Evolutionary conservation across 2,113 vertebrate species (phyloP).

Genomic region (Triplophysa rosa): DNA sequence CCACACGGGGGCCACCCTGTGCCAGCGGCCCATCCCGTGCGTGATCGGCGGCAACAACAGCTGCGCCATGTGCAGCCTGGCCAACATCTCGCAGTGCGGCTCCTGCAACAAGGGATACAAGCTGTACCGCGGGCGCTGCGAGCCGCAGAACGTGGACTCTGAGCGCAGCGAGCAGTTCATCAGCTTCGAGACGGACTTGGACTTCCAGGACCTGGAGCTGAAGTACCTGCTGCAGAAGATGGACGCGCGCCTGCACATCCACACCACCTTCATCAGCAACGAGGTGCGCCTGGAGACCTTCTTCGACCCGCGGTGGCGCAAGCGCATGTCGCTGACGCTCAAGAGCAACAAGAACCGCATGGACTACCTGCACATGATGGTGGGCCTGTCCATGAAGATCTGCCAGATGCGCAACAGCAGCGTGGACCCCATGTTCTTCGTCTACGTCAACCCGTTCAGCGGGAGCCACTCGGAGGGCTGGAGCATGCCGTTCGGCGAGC

Average conservation of each 20-base stretch:
- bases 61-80: slow-evolving; percentile 99
- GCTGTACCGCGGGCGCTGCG: slow-evolving; percentile 94
- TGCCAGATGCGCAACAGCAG: slow-evolving; percentile 99
- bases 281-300: slow-evolving; percentile 98
- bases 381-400: slow-evolving; percentile 98
- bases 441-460: slow-evolving; percentile 97
- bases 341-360: slow-evolving; percentile 99
- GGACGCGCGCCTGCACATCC: slow-evolving; percentile 96
- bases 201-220: slow-evolving; percentile 99
- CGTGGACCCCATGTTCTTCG: slow-evolving; percentile 97
- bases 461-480: slow-evolving; percentile 98
- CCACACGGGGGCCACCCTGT: slow-evolving; percentile 90
- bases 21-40: slow-evolving; percentile 95
- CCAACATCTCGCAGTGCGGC: slow-evolving; percentile 97
- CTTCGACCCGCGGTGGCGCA: slow-evolving; percentile 97
- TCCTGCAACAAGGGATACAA: slow-evolving; percentile 99
- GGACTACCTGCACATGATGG: slow-evolving; percentile 99
- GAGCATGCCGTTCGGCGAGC: slow-evolving; percentile 98
- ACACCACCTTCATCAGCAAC: slow-evolving; percentile 98
- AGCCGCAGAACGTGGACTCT: slow-evolving; percentile 98
- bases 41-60: slow-evolving; percentile 98
- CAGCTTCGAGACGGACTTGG: slow-evolving; percentile 98
- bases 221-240: slow-evolving; percentile 98
- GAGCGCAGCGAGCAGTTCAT: slow-evolving; percentile 99
- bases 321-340: slow-evolving; percentile 98